A percentile compares a stretch with the other conserved stretches of the same genome.
phyloP scores from a whole-genome alignment of 2,797 vertebrate genomes.

The Notamacropus eugenii region DNA sequence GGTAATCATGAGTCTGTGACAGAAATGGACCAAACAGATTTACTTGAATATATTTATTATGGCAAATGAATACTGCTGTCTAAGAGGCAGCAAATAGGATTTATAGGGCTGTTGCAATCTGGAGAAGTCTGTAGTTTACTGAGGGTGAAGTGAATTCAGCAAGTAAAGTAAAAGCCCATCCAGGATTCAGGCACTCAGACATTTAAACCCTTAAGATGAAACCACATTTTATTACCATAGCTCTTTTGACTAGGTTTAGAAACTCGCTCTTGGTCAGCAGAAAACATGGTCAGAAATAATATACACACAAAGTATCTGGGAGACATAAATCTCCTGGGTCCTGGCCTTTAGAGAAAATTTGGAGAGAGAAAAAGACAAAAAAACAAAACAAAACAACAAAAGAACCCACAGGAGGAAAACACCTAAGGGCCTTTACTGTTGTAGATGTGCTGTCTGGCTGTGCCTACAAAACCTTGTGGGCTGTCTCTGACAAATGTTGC shows the following conservation, averaged over 20 bases:
- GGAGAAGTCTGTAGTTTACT: not conserved
- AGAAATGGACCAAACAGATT: not conserved
- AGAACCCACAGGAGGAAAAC: not conserved
- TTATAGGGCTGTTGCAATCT: not conserved
- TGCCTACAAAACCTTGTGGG: not conserved
- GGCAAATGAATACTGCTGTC: not conserved
- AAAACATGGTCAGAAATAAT: not conserved
- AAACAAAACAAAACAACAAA: not conserved
- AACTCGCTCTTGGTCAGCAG: not conserved
- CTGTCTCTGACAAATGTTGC: not conserved
- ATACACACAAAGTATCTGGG: not conserved
- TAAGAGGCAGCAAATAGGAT: not conserved
- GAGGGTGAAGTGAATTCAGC: not conserved
- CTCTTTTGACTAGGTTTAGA: not conserved
- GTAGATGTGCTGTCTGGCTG: not conserved
- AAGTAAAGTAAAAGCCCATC: not conserved
- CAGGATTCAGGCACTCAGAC: not conserved
- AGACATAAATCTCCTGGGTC: not conserved
- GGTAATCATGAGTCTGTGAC: not conserved
- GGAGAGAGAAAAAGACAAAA: not conserved
- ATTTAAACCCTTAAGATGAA: not conserved
- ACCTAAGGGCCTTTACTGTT: not conserved
- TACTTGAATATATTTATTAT: not conserved
- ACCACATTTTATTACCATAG: not conserved
- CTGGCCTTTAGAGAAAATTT: not conserved